Conservation (phyloP, 2,888 invertebrate genomes). For the Asteroscopus sphinx region DNA sequence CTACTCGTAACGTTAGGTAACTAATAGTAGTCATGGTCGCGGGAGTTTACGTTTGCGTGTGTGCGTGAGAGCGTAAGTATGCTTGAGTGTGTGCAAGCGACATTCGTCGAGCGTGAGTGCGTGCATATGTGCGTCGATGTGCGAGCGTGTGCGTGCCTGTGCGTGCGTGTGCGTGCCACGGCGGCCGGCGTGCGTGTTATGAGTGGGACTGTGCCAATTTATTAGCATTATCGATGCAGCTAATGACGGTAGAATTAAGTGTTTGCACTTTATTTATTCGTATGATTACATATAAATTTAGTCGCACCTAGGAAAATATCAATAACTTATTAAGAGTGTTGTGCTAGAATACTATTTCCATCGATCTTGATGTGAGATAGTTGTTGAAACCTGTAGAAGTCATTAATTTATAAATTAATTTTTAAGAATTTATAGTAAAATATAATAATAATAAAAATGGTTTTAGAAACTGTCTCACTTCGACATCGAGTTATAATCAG, state of each 20-base stretch:
- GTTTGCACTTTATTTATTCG: constrained; percentile 91
- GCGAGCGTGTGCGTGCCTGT: constrained; percentile 20
- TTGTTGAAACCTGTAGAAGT: constrained; percentile 83
- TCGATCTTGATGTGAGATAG: constrained; percentile 86
- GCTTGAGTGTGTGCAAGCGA: constrained; percentile 48
- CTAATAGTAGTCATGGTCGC: constrained; percentile 73
- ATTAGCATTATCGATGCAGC: constrained; percentile 85
- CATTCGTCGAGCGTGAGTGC: constrained; percentile 49
- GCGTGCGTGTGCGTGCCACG: constrained; percentile 11
- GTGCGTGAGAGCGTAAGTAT: constrained; percentile 55
- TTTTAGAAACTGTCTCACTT: constrained; percentile 83
- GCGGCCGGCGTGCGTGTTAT: constrained; percentile 63
- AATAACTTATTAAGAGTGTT: constrained; percentile 90
- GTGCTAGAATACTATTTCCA: constrained; percentile 87
- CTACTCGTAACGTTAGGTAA: constrained; percentile 79
- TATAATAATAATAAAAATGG: constrained; percentile 79
- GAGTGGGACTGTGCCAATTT: constrained; percentile 89
- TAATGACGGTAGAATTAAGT: constrained; percentile 89
- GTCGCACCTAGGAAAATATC: constrained; percentile 90
- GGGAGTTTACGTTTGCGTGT: constrained; percentile 69
- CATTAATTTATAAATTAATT: constrained; percentile 88
- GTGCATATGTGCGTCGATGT: constrained; percentile 54
- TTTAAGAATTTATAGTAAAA: constrained; percentile 88
- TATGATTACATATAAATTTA: constrained; percentile 88
- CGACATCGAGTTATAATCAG: constrained; percentile 86